Base-by-base conservation (phyloP, 2,797 vertebrate genomes). In the Rhodeus uyekii region DNA sequence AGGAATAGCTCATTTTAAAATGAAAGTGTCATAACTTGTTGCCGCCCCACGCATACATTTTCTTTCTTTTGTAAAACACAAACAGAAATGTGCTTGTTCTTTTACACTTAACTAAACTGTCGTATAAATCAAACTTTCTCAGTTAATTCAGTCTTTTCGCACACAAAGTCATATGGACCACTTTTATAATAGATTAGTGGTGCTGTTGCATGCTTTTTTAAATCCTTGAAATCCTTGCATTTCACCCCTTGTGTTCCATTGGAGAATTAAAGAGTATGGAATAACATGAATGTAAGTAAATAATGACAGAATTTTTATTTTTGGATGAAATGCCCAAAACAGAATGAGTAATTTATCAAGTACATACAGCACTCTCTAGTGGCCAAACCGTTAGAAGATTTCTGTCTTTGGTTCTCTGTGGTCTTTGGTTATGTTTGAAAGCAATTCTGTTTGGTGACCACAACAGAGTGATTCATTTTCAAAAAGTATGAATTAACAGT, bases 341-440 rank as follows among this genome's bases (percentile, higher is more conserved):
- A 71, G 5, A 27, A 34, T 1, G 12, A 46, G 50, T 48, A 36
- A 34, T 76, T 55, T 24, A 42, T 27, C 16, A 50, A 78, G 63
- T 22, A 34, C 46, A 50, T 60, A 22, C 32, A 58, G 44, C 32
- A 55, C 86, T 64, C 77, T 76, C 84, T 82, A 81, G 69, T 81
- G 87, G 77, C 22, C 38, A 50, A 63, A 19, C 13, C 12, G 24
- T 74, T 16, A 12, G n/a, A 14, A 32, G 9, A 46, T 18, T 38
- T 69, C 14, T 32, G 34, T 42, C 13, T 53, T 19, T 46, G 58
- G 16, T 10, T 42, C 44, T 34, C 19, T 42, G 19, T 46, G 36
- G 16, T 10, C n/a, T 69, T 36, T 19, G 50, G 14, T 12, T 14
- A 75, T 58, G 2, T 42, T 14, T 29, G 68, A 48, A 48, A 71